Percentiles rank a stretch among this genome's conserved stretches.
These are phyloP conservation scores for Mormyrus proboscirostris DNA, from an alignment of 2,797 vertebrate genomes.

Conservation along the genomic window DNA sequence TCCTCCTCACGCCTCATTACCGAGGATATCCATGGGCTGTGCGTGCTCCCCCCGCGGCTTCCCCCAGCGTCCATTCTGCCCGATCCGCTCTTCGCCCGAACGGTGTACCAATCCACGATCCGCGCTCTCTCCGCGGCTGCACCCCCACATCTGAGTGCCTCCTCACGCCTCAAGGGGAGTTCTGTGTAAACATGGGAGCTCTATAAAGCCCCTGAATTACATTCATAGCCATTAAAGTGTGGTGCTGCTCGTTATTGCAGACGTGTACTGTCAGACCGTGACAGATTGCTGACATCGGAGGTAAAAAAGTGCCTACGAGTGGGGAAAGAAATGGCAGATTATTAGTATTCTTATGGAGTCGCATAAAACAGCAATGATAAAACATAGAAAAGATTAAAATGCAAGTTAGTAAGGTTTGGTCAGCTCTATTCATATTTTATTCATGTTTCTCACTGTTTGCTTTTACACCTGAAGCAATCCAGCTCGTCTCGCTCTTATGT, in stretches of 20 bases:
- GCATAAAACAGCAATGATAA: not conserved
- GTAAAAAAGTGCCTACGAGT: not conserved
- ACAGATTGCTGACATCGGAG: not conserved
- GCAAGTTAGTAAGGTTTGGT: not conserved
- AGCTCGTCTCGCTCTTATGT: not conserved
- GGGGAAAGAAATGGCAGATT: not conserved
- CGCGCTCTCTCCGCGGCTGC: not conserved
- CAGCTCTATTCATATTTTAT: not conserved
- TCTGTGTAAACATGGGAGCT: not conserved
- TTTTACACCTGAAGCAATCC: not conserved
- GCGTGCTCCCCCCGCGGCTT: not conserved
- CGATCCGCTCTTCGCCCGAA: not conserved
- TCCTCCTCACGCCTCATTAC: slow-evolving; percentile 15
- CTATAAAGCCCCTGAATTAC: not conserved
- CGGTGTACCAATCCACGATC: not conserved
- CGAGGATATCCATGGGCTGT: slow-evolving; percentile 6
- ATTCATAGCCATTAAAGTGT: slow-evolving; percentile 4
- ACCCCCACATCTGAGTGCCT: not conserved
- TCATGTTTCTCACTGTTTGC: not conserved
- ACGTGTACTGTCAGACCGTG: not conserved
- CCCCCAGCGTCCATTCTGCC: not conserved
- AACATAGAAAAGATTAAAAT: not conserved
- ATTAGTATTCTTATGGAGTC: not conserved
- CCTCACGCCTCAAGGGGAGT: not conserved
- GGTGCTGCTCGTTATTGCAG: not conserved